A percentile compares a stretch with the other conserved stretches of the same genome.
Evolutionary conservation across 2,888 invertebrate species (phyloP).

Genomic region (Athalia rosae): DNA sequence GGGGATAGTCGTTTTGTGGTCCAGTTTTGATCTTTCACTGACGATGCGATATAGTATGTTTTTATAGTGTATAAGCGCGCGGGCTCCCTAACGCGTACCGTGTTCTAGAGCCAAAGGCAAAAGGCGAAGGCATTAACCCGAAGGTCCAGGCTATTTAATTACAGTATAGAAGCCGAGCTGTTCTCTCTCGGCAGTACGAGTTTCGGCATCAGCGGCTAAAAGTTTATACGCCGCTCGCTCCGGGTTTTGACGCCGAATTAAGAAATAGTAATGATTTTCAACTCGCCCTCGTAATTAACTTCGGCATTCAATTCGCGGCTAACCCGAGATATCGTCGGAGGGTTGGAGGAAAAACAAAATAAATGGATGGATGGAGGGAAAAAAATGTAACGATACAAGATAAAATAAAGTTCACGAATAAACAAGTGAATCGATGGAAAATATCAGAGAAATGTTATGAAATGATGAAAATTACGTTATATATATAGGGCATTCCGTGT

Average conservation of each 20-base stretch:
- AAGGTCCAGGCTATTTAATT: conserved; percentile 61
- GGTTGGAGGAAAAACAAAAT: too few species aligned
- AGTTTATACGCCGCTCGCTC: background rate
- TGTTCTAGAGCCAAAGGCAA: too few species aligned
- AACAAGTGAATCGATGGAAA: too few species aligned
- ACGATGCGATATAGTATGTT: background rate
- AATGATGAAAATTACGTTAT: too few species aligned
- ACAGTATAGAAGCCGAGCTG: conserved; percentile 49
- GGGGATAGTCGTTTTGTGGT: background rate
- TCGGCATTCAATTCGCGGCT: background rate
- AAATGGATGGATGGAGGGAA: too few species aligned
- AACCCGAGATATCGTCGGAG: too few species aligned
- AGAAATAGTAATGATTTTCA: conserved; percentile 58
- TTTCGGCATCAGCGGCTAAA: conserved; percentile 49
- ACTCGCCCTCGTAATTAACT: conserved; percentile 26
- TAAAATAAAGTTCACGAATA: too few species aligned
- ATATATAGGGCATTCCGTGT: too few species aligned
- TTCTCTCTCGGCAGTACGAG: conserved; percentile 29
- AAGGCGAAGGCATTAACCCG: conserved; percentile 61
- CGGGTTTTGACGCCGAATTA: conserved; percentile 59
- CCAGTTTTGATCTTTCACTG: conserved; percentile 27
- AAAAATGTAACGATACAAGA: too few species aligned
- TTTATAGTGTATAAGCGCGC: conserved; percentile 1
- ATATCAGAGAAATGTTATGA: too few species aligned
- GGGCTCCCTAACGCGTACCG: conserved; percentile 46